Conservation (phyloP, 2,888 invertebrate species). For the Prosopocoilus inquinatus region DNA sequence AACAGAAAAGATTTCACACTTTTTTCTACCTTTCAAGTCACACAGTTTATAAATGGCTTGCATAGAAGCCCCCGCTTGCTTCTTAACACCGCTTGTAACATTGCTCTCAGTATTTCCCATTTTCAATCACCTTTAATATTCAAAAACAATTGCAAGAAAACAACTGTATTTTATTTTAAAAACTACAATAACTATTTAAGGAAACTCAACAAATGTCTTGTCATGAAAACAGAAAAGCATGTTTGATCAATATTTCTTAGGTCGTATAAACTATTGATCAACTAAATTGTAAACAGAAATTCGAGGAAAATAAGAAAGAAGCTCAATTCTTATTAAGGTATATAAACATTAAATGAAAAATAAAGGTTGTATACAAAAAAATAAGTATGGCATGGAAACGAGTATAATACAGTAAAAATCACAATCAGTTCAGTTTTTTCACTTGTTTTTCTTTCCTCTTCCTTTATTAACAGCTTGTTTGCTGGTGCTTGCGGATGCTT, state of each 20-base stretch:
- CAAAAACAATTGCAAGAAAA: too few species aligned
- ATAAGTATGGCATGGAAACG: too few species aligned
- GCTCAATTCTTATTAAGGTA: too few species aligned
- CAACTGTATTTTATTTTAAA: too few species aligned
- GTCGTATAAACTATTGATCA: too few species aligned
- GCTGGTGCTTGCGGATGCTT: background rate
- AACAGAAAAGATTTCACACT: background rate
- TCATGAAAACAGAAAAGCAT: background rate
- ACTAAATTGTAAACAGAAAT: too few species aligned
- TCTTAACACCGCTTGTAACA: conserved; percentile 93
- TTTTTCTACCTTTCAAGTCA: conserved; percentile 75
- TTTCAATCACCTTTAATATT: background rate
- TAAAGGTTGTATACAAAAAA: too few species aligned
- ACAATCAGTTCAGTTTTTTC: conserved; percentile 5
- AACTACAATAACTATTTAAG: background rate
- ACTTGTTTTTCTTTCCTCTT: conserved; percentile 14
- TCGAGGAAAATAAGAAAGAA: too few species aligned
- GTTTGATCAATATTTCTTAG: conserved; percentile 7
- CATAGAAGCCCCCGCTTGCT: conserved; percentile 84
- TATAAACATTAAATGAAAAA: too few species aligned
- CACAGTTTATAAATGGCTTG: conserved; percentile 85
- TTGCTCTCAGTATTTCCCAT: conserved; percentile 86
- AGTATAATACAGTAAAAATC: background rate
- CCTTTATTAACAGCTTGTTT: conserved; percentile 17
- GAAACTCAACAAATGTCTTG: background rate